Evolutionary conservation across 2,888 invertebrate species (phyloP), one percentile per base, ranked within the genome.

Genomic region (Andrena hattorfiana): DNA sequence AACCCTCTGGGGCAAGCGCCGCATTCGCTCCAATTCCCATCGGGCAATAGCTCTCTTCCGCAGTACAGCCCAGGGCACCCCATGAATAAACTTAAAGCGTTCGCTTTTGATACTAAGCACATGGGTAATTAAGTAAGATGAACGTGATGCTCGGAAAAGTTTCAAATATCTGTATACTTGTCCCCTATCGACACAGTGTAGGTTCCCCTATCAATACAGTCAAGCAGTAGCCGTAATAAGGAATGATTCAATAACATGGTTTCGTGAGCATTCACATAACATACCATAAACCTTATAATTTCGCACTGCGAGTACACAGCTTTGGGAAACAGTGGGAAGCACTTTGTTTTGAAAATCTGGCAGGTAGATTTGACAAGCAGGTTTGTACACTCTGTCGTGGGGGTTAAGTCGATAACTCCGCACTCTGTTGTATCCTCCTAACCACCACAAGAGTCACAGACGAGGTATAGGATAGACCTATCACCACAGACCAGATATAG

Each of bases 1-100:
- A 95, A 98, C 0, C 99, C 99, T 87, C 98, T 94, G 0, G 97
- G 97, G 90, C 98, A 98, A 0, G 98, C 97, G 0, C 98, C 98
- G 93, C 99, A 99, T 13, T 96, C 96, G 89, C 97, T 96, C 95
- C 97, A 97, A 48, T 95, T 95, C 51, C 96, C 97, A 94, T 97
- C 96, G 6, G 95, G 94, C 1, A 96, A 92, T 71, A 95, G 94
- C 48, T 95, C 95, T 69, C 97, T 96, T 1, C 98, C 98, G 93
- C 98, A 98, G 92, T 98, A 98, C 72, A 96, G 94, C 0, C 98
- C 98, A 16, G 98, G 97, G 93, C 98, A 98, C 20, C 90, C 88
- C n/a, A 85, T 48, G 8, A 90, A 84, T 3, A 68, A 35, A 69
- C 78, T 91, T 90, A 92, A 28, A 42, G 62, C 68, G 42, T 35